Evolutionary conservation across 2,797 vertebrate species (phyloP).

Genomic region (Falco naumanni): DNA sequence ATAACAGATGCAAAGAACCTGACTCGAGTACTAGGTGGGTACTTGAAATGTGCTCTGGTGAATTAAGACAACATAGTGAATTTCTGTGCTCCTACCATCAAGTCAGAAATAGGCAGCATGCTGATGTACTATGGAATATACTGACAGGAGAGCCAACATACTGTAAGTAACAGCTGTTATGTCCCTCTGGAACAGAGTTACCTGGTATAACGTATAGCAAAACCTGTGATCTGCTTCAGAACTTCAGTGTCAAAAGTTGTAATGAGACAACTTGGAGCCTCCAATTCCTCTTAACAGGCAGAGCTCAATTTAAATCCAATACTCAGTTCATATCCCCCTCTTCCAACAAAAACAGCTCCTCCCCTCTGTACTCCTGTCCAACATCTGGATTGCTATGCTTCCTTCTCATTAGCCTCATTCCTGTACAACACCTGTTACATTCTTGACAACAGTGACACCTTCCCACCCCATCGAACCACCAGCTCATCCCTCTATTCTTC

Average conservation of each 20-base stretch:
- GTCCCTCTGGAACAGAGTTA: background rate
- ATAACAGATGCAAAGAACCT: background rate
- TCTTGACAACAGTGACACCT: background rate
- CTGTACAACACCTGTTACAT: background rate
- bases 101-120: background rate
- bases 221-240: background rate
- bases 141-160: background rate
- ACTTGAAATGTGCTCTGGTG: background rate
- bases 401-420: background rate
- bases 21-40: background rate
- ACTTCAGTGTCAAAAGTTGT: background rate
- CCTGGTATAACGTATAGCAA: background rate
- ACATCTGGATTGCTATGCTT: background rate
- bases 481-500: background rate
- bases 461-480: background rate
- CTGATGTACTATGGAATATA: background rate
- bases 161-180: background rate
- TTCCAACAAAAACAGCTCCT: background rate
- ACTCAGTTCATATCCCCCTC: background rate
- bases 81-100: background rate
- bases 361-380: background rate
- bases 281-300: background rate
- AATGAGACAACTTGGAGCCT: background rate
- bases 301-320: background rate
- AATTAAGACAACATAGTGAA: background rate